Percentiles rank a stretch among this genome's conserved stretches.
Evolutionary conservation across 2,888 invertebrate species (phyloP).

Genomic region (Dasysyrphus albostriatus): DNA sequence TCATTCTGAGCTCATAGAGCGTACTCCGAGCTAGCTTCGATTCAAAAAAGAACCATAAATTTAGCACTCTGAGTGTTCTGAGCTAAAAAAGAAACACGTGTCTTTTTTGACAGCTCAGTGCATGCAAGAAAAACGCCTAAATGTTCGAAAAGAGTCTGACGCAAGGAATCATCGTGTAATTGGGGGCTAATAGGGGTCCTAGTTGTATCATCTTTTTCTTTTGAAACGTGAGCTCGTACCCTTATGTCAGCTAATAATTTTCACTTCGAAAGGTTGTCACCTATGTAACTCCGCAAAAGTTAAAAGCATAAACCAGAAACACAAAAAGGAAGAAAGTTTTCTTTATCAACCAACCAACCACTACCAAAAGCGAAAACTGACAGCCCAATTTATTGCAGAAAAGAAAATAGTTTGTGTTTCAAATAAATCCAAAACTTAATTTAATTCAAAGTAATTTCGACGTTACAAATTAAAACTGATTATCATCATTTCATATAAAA

Average conservation of each 20-base stretch:
- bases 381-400: constrained; percentile 34
- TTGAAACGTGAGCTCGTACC: neutral
- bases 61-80: too few species aligned
- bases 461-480: neutral
- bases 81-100: too few species aligned
- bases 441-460: constrained; percentile 5
- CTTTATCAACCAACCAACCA: neutral
- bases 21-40: too few species aligned
- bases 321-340: constrained; percentile 9
- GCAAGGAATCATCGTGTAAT: too few species aligned
- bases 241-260: neutral
- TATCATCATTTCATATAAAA: neutral
- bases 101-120: too few species aligned
- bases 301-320: neutral
- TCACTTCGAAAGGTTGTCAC: neutral
- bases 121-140: too few species aligned
- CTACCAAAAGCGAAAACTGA: constrained; percentile 40
- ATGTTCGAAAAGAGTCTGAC: too few species aligned
- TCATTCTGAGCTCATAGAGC: too few species aligned
- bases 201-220: too few species aligned
- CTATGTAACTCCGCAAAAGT: neutral
- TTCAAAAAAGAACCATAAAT: too few species aligned
- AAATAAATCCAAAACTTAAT: neutral
- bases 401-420: constrained; percentile 2
- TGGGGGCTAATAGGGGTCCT: too few species aligned